These are phyloP conservation scores for Sturmia bella DNA, from an alignment of 2,888 invertebrate genomes.

Conservation along the genomic window DNA sequence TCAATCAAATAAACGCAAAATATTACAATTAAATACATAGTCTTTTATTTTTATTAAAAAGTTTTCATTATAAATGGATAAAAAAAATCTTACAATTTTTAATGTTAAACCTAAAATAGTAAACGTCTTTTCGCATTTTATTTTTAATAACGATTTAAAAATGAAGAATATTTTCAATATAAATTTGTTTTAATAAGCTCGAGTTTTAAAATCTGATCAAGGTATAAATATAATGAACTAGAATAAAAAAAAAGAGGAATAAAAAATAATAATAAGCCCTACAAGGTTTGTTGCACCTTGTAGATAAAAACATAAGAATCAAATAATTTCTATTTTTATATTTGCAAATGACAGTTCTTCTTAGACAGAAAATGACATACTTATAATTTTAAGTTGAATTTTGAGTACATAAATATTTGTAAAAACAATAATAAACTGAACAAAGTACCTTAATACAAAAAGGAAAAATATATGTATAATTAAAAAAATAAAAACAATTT, in stretches of 20 bases:
- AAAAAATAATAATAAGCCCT: slow-evolving; percentile 23
- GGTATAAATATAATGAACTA: slow-evolving; percentile 11
- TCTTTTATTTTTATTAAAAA: slow-evolving; percentile 57
- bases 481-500: slow-evolving; percentile 34
- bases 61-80: slow-evolving; percentile 47
- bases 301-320: slow-evolving; percentile 17
- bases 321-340: slow-evolving; percentile 26
- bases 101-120: slow-evolving; percentile 29
- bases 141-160: slow-evolving; percentile 38
- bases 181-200: slow-evolving; percentile 66
- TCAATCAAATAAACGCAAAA: slow-evolving; percentile 27
- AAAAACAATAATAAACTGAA: slow-evolving; percentile 33
- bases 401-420: slow-evolving; percentile 39
- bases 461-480: slow-evolving; percentile 22
- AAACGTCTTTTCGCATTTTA: slow-evolving; percentile 48
- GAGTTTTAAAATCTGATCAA: slow-evolving; percentile 50
- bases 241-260: slow-evolving; percentile 9
- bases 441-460: slow-evolving; percentile 56
- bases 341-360: slow-evolving; percentile 21
- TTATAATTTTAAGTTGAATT: slow-evolving; percentile 42
- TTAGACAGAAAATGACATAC: slow-evolving; percentile 13
- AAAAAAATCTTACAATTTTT: slow-evolving; percentile 58
- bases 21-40: slow-evolving; percentile 44
- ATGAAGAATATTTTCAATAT: slow-evolving; percentile 57
- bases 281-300: slow-evolving; percentile 19